Evolutionary conservation across 1,140 invertebrate genomes (phyloP).

Genomic region (Hetaerina americana): DNA sequence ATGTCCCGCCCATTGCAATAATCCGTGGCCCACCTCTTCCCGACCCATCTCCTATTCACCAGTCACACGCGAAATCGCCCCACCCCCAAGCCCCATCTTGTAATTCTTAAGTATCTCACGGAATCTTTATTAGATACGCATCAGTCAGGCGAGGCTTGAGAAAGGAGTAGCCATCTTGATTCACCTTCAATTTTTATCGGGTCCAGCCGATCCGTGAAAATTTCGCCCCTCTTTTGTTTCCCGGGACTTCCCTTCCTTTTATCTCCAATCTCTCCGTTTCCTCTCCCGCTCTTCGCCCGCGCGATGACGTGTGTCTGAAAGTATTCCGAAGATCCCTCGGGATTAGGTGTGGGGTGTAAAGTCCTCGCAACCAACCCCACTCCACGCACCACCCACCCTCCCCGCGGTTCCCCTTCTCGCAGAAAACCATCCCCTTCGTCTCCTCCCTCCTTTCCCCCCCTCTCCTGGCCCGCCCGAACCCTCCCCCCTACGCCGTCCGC

Average conservation of each 20-base stretch:
- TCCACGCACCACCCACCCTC: too few species aligned
- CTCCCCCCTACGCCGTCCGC: too few species aligned
- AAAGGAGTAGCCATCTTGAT: background rate
- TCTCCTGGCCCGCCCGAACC: too few species aligned
- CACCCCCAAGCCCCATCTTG: too few species aligned
- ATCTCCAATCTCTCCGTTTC: background rate
- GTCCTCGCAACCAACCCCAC: too few species aligned
- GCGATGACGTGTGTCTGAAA: slow-evolving; percentile 6
- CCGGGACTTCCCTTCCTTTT: slow-evolving; percentile 3
- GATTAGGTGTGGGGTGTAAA: background rate
- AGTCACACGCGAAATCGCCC: too few species aligned
- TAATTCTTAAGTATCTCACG: background rate
- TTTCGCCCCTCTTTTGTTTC: slow-evolving; percentile 9
- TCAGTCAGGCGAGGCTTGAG: too few species aligned
- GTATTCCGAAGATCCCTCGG: background rate
- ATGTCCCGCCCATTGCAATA: background rate
- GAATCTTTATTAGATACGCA: background rate
- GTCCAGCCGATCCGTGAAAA: background rate
- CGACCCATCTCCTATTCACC: too few species aligned
- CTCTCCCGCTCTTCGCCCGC: background rate
- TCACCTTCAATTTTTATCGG: background rate
- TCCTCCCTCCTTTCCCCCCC: too few species aligned
- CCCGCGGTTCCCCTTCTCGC: background rate
- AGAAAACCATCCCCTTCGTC: too few species aligned
- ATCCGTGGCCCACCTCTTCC: background rate